These are phyloP conservation scores for Sciurus niger DNA, from an alignment of 2,113 vertebrate species.

Conservation along the genomic window DNA sequence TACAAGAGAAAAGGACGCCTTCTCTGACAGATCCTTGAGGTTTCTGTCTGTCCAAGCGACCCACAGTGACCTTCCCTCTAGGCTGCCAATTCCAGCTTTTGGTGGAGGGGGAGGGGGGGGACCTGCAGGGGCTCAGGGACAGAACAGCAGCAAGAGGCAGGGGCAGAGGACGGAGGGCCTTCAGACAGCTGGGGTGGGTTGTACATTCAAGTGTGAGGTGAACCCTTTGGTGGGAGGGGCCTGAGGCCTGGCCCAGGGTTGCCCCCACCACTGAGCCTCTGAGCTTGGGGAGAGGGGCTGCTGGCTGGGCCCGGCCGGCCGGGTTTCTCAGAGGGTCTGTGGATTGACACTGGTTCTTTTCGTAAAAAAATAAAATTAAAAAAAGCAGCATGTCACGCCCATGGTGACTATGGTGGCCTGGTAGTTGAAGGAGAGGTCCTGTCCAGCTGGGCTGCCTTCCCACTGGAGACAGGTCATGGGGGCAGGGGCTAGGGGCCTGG, in stretches of 20 bases:
- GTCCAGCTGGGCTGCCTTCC: neutral
- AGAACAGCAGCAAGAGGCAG: slow-evolving; percentile 79
- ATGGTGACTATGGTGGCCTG: slow-evolving; percentile 82
- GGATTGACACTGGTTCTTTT: slow-evolving; percentile 86
- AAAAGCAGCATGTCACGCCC: slow-evolving; percentile 86
- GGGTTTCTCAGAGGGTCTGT: slow-evolving; percentile 77
- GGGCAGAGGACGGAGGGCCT: slow-evolving; percentile 63
- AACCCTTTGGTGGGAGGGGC: slow-evolving; percentile 77
- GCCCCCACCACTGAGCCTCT: slow-evolving; percentile 60
- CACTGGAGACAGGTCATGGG: neutral
- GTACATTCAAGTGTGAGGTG: slow-evolving; percentile 87
- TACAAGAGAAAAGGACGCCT: slow-evolving; percentile 57
- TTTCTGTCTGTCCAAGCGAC: slow-evolving; percentile 55
- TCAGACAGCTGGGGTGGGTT: slow-evolving; percentile 68
- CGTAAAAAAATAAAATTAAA: slow-evolving; percentile 87
- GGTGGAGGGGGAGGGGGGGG: neutral
- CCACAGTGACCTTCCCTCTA: neutral
- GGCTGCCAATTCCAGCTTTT: slow-evolving; percentile 11
- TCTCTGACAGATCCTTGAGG: slow-evolving; percentile 61
- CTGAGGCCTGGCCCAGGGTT: slow-evolving; percentile 40
- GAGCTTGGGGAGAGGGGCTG: slow-evolving; percentile 71
- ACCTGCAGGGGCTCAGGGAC: slow-evolving; percentile 50
- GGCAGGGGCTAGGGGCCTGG: neutral
- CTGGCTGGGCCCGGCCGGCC: slow-evolving; percentile 82
- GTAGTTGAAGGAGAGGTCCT: slow-evolving; percentile 60